Evolutionary conservation across 2,113 vertebrate genomes (phyloP), one percentile per base, ranked within the genome.

Genomic region (Merops nubicus): DNA sequence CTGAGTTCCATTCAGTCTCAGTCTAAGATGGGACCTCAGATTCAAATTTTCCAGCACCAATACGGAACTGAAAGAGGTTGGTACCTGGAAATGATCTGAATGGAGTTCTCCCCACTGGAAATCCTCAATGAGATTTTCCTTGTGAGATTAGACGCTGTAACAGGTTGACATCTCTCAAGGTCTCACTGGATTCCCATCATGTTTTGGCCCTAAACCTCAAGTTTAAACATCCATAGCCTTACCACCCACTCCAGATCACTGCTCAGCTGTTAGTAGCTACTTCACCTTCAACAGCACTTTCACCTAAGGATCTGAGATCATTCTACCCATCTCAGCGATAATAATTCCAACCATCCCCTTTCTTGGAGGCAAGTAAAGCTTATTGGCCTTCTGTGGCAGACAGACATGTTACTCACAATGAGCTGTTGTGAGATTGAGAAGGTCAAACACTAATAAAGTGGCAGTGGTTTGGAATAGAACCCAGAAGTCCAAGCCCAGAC

Each of bases 391-490:
- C 79, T 53, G 54, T 73, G 62, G 53, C 68, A 91, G 60, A 67
- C 40, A 83, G 42, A 53, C 28, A 18, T 65, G 92, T 92, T 31
- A 57, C 77, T 82, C 88, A 92, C 26, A 38, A 15, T 6, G 60
- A 85, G 60, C 0, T 83, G 79, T 74, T 48, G 40, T 3, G 38
- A 92, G 83, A 87, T 38, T 50, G 73, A 57, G 82, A 96, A 95
- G 92, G 95, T 85, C 94, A 95, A 79, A 60, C 64, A 89, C 45
- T 93, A 95, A 96, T 68, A 60, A 91, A 93, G 93, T 73, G 51
- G 83, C 43, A 53, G n/a, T 51, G 83, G 91, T 89, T 70, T 93
- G 86, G 73, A 85, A 76, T 9, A 94, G 90, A 94, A 94, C 62
- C 21, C 80, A 16, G 54, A 51, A 94, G 83, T 75, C 73, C 83